These are phyloP conservation scores for Rhizomys pruinosus DNA, from an alignment of 2,113 vertebrate genomes.

Conservation along the genomic window DNA sequence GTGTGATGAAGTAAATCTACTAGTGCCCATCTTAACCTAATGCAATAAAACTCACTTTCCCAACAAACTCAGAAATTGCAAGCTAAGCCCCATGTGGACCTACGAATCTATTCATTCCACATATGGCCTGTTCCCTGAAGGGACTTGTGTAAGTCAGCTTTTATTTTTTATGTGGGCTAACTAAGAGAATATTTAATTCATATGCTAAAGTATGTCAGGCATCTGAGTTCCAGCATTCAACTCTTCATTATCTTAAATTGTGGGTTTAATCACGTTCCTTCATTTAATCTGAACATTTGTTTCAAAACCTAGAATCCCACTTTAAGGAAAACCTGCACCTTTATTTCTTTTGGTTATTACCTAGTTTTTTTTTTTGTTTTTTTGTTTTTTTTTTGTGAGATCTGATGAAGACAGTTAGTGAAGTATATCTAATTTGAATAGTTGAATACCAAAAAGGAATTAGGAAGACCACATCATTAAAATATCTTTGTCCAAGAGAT, in stretches of 20 bases:
- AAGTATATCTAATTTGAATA: slow-evolving; percentile 48
- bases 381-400: too few relatives aligned
- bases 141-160: slow-evolving; percentile 46
- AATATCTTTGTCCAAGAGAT: slow-evolving; percentile 69
- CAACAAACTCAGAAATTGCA: slow-evolving; percentile 52
- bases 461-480: background rate
- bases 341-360: slow-evolving; percentile 54
- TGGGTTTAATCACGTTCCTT: slow-evolving; percentile 74
- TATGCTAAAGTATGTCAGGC: slow-evolving; percentile 70
- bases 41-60: slow-evolving; percentile 48
- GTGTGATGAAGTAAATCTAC: slow-evolving; percentile 40
- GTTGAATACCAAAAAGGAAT: slow-evolving; percentile 56
- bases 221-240: slow-evolving; percentile 61
- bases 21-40: slow-evolving; percentile 47
- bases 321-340: slow-evolving; percentile 43
- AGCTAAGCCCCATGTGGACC: slow-evolving; percentile 37
- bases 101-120: slow-evolving; percentile 52
- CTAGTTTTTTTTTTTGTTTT: too few relatives aligned
- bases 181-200: slow-evolving; percentile 76
- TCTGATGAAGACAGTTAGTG: slow-evolving; percentile 64
- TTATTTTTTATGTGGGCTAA: slow-evolving; percentile 55
- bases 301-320: slow-evolving; percentile 49
- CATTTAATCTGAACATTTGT: slow-evolving; percentile 66
- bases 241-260: slow-evolving; percentile 71
- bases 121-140: slow-evolving; percentile 62